phyloP scores from a whole-genome alignment of 30 jellyfish, hydroid and myxozoan species.

The Cassiopea andromeda region DNA sequence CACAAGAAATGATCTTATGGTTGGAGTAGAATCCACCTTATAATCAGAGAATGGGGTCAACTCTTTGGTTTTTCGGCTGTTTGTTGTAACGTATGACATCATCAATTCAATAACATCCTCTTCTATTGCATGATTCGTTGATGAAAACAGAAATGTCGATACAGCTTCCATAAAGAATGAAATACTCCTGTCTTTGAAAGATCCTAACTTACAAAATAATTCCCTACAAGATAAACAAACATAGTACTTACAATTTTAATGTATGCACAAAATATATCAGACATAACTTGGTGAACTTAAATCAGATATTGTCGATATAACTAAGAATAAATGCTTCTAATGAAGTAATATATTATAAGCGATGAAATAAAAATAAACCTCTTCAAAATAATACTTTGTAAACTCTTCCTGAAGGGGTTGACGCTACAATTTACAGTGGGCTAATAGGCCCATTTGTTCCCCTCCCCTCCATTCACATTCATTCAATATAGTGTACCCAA shows the following conservation, averaged over 20 bases:
- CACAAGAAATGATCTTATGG: slow-evolving; percentile 74
- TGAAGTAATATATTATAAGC: no score
- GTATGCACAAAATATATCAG: background rate
- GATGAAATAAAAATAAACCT: no score
- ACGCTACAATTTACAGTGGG: no score
- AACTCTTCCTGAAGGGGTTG: no score
- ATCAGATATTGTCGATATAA: no score
- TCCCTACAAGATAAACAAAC: slow-evolving; percentile 12
- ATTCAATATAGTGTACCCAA: no score
- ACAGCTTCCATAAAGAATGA: slow-evolving; percentile 71
- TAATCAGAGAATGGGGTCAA: slow-evolving; percentile 78
- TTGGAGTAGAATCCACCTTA: slow-evolving; percentile 82
- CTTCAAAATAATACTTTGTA: no score
- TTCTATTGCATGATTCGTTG: slow-evolving; percentile 11
- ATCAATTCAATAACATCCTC: slow-evolving; percentile 50
- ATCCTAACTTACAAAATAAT: slow-evolving; percentile 11
- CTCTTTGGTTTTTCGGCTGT: slow-evolving; percentile 49
- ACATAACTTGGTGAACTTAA: no score
- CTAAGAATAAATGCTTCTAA: no score
- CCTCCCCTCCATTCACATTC: no score
- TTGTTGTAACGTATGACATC: slow-evolving; percentile 58
- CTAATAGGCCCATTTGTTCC: no score
- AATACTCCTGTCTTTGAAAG: slow-evolving; percentile 59
- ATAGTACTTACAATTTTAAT: background rate
- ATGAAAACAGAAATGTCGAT: slow-evolving; percentile 62